Evolutionary conservation across 2,113 vertebrate species (phyloP), one percentile per base, ranked within the genome.

Genomic region (Halcyon malimbica): DNA sequence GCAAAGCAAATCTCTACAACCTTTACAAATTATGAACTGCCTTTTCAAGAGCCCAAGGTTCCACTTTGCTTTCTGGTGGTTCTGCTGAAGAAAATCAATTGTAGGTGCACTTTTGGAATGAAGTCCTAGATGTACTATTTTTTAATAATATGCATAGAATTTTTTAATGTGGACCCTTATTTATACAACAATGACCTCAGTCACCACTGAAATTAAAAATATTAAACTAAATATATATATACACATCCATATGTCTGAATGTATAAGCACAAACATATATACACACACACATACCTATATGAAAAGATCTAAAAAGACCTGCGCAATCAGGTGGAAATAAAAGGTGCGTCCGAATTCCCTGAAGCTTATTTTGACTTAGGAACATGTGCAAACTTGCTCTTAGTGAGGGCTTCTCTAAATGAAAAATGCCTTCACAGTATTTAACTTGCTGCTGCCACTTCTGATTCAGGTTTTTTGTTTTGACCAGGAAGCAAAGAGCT

Each of bases 391-490:
- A 82, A 48, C 16, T 63, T 60, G 35, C 78, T 81, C 39, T 73
- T 81, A 76, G 56, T 37, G 50, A 94, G n/a, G 53, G 39, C 15
- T 89, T 78, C 64, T 94, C 74, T 87, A 76, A 93, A 57, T 76
- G 68, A 89, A 84, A 91, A 91, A 89, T n/a, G 48, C 17, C 48
- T 25, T 64, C 8, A 44, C 20, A 51, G 63, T 67, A 83, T 63
- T 95, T 80, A 88, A 88, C 82, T 77, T 67, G 68, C 92, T 93
- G 51, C 92, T 94, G 94, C 82, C 93, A 91, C 39, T 95, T 87
- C 65, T 84, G 53, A 90, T 95, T 96, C 3, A 9, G 67, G 53
- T 82, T 89, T 94, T 94, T 94, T 89, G 51, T 78, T 95, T 94
- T 79, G 89, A 82, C 69, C 91, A 91, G 89, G 89, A 96, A 96